Percentiles rank a stretch among this genome's conserved stretches.
phyloP scores from a whole-genome alignment of 64 coral and sea anemone genomes.

The Pocillopora verrucosa region DNA sequence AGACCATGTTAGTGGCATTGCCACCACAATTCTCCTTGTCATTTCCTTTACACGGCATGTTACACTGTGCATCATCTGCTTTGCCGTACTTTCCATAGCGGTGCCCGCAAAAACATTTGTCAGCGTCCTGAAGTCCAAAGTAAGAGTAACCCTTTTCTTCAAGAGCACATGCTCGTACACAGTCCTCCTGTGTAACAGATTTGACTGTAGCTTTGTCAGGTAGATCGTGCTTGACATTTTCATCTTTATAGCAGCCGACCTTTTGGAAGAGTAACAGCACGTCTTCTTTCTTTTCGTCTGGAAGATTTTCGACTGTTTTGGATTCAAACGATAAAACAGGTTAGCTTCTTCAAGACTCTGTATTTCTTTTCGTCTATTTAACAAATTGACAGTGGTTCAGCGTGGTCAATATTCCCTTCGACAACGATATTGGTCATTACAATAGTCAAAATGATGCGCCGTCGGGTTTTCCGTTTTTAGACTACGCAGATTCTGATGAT shows the following conservation, averaged over 20 bases:
- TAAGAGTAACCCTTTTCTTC: constrained; percentile 87
- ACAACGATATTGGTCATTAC: no score
- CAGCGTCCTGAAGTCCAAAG: constrained; percentile 89
- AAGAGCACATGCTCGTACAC: constrained; percentile 90
- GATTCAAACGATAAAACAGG: background rate
- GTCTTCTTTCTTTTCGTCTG: constrained; percentile 92
- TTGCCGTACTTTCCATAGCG: constrained; percentile 89
- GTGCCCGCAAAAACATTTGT: constrained; percentile 92
- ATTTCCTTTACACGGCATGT: constrained; percentile 88
- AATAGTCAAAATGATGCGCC: no score
- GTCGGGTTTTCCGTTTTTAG: no score
- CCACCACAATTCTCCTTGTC: constrained; percentile 94
- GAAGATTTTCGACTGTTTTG: constrained; percentile 60
- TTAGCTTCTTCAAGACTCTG: background rate
- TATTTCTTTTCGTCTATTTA: no score
- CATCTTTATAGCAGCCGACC: constrained; percentile 90
- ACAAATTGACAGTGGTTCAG: no score
- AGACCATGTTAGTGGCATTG: constrained; percentile 85
- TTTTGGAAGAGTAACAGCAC: constrained; percentile 95
- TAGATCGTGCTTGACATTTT: constrained; percentile 61
- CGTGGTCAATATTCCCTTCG: no score
- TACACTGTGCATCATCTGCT: constrained; percentile 76
- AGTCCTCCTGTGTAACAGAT: constrained; percentile 93
- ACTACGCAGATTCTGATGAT: no score
- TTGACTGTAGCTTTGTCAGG: constrained; percentile 54